phyloP scores from a whole-genome alignment of 2,797 vertebrate genomes.

The Ctenosaura bakeri region DNA sequence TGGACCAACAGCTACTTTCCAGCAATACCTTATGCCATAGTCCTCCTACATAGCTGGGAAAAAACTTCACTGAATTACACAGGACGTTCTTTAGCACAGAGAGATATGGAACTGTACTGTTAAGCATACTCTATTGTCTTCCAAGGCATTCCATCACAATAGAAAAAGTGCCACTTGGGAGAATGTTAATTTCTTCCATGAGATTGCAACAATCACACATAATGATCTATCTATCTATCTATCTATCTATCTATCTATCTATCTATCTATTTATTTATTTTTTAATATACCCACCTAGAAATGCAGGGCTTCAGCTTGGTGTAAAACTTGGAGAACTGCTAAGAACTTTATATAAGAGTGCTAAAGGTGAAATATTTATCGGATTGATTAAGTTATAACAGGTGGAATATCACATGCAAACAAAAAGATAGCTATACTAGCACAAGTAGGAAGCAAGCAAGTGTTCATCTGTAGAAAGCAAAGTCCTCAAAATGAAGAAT shows the following conservation, averaged over 20 bases:
- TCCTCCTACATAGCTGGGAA: neutral
- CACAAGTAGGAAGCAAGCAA: neutral
- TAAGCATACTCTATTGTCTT: neutral
- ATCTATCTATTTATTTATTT: no score
- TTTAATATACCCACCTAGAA: neutral
- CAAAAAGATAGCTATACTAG: neutral
- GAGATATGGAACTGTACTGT: neutral
- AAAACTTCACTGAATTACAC: neutral
- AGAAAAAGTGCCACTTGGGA: neutral
- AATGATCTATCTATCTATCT: neutral
- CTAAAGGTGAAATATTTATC: constrained; percentile 50
- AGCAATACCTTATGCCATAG: neutral
- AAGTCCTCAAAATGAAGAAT: neutral
- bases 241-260: no score
- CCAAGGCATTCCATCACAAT: neutral
- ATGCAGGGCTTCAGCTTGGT: neutral
- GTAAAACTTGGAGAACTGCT: rapidly evolving
- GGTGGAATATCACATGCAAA: constrained; percentile 14
- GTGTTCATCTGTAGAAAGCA: neutral
- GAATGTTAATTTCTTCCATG: neutral
- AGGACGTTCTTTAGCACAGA: neutral
- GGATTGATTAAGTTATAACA: constrained; percentile 37
- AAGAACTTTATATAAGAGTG: neutral
- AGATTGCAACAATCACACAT: neutral
- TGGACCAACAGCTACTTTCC: neutral